Base-by-base conservation (phyloP, 2,888 invertebrate species). In the Drosophila greeni region DNA sequence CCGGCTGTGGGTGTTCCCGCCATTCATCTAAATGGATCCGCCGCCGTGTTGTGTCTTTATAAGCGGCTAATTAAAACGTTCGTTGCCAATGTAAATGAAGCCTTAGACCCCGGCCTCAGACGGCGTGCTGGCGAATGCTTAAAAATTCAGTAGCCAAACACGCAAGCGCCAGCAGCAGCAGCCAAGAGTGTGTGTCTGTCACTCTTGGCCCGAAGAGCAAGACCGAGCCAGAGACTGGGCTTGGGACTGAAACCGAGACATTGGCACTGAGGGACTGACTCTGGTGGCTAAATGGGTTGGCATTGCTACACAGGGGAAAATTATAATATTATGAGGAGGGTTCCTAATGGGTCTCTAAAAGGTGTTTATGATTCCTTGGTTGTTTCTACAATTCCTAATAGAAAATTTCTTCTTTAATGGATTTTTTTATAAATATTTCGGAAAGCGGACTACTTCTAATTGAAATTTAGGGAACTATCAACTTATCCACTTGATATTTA, bases 41-140 rank as follows among this genome's bases (percentile, higher is more conserved):
- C 42, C 66, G 23, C 29, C 20, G 23, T 64, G 42, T 40, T 40
- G 55, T 59, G 37, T 55, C 66, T 61, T 39, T 51, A 70, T 67
- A 67, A 67, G 66, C 66, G 61, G 66, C 67, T 84, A 79, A 84
- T 79, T 82, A 82, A 79, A 76, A 84, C 72, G 76, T 82, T 78
- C 72, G 76, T 82, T 78, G 76, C 61, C 55, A 66, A 66, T 57
- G 58, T 81, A 79, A 83, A 75, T 68, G 71, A 72, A 62, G 43
- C 39, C 65, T 59, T 24, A 33, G 53, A 48, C 47, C 34, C 31
- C 72, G 23, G 54, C 55, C 23, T 29, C 59, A 51, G 66, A 55
- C 68, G 77, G 66, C 66, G 43, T 40, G 51, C 72, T 62, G 42
- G 65, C 52, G 36, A 62, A 62, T 62, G 62, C 62, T 62, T 64